Evolutionary conservation across 2,888 invertebrate genomes (phyloP).

Genomic region (Apodemia duryi): DNA sequence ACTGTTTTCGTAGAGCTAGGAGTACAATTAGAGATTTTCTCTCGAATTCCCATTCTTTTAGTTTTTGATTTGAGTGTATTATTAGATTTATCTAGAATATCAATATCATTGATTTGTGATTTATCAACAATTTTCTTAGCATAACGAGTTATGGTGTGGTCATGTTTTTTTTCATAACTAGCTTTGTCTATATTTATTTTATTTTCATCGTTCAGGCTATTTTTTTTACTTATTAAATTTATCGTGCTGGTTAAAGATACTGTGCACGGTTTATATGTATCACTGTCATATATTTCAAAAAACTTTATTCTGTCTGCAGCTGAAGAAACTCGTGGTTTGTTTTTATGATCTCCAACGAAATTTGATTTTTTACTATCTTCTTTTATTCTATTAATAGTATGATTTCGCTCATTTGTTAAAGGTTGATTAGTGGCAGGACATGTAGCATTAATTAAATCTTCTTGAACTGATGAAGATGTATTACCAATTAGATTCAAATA

Average conservation of each 20-base stretch:
- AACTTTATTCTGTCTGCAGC: slow-evolving; percentile 59
- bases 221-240: neutral
- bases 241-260: slow-evolving; percentile 11
- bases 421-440: neutral
- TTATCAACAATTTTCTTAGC: slow-evolving; percentile 44
- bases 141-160: slow-evolving; percentile 37
- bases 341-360: neutral
- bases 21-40: neutral
- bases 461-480: neutral
- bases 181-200: slow-evolving; percentile 41
- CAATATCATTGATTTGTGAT: neutral
- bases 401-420: neutral
- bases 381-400: neutral
- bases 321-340: slow-evolving; percentile 19
- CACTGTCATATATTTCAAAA: slow-evolving; percentile 60
- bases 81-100: neutral
- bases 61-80: neutral
- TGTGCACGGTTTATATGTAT: slow-evolving; percentile 36
- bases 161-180: slow-evolving; percentile 35
- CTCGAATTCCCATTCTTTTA: neutral
- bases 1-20: neutral
- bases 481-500: neutral
- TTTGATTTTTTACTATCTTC: neutral
- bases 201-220: slow-evolving; percentile 17
- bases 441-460: neutral